Percentiles rank a stretch among this genome's conserved stretches.
Evolutionary conservation across 2,113 vertebrate species (phyloP).

Genomic region (Caranx melampygus): DNA sequence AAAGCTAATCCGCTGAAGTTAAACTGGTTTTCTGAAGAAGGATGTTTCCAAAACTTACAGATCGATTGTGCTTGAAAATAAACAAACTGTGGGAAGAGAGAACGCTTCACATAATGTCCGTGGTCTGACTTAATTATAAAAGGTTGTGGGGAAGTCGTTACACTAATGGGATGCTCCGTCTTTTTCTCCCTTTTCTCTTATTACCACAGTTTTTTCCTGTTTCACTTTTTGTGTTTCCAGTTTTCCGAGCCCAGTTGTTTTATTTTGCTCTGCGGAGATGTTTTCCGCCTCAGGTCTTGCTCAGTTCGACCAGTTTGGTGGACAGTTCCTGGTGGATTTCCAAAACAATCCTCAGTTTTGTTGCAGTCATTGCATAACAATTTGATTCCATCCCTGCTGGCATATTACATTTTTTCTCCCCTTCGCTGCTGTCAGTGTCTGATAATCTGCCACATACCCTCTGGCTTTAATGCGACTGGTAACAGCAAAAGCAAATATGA

Average conservation of each 20-base stretch:
- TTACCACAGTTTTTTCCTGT: neutral
- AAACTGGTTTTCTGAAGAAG: neutral
- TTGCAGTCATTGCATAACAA: slow-evolving; percentile 8
- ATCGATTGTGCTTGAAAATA: slow-evolving; percentile 13
- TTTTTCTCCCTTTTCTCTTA: neutral
- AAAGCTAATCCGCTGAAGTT: neutral
- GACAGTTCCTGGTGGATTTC: slow-evolving; percentile 25
- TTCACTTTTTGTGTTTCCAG: neutral
- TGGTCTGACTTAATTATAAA: slow-evolving; percentile 18
- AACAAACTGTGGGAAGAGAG: neutral
- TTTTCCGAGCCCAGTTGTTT: slow-evolving; percentile 20
- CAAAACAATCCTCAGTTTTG: slow-evolving; percentile 19
- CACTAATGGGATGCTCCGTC: slow-evolving; percentile 15
- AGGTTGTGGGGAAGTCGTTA: slow-evolving; percentile 21
- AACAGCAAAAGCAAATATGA: neutral
- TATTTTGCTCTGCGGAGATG: slow-evolving; percentile 2
- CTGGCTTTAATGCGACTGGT: neutral
- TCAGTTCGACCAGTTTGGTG: slow-evolving; percentile 20
- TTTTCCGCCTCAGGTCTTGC: neutral
- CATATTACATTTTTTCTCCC: slow-evolving; percentile 13
- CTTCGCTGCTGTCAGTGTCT: slow-evolving; percentile 13
- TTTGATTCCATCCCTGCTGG: slow-evolving; percentile 15
- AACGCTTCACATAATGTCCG: neutral
- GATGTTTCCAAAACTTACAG: neutral
- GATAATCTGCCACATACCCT: neutral